Base-by-base conservation (phyloP, 2,797 vertebrate genomes). In the Malacoctenus gilli region DNA sequence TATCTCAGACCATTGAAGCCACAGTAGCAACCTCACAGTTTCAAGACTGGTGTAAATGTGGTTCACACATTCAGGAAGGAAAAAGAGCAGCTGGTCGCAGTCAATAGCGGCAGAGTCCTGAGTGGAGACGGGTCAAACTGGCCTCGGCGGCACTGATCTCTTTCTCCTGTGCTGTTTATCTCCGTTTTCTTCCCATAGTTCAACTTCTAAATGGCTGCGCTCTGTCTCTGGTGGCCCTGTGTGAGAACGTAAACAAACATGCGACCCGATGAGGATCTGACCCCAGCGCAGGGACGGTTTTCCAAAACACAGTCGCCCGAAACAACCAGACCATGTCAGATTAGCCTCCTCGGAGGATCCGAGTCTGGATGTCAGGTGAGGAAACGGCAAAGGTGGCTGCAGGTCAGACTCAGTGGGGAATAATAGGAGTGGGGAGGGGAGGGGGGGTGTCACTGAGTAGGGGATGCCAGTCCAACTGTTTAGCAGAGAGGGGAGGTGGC, bases 171-270 rank as follows among this genome's bases (percentile, higher is more conserved):
- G 38, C 70, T 77, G 62, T 80, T 77, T 75, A 59, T 79, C 28
- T 20, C 41, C 36, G n/a, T 35, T 10, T 13, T 36, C 77, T 78
- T 86, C 82, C 77, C 82, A 87, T 41, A 65, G 47, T 69, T 75
- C 38, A 31, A 59, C 52, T 54, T 68, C 73, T 80, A 73, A 78
- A 79, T 68, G 79, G 42, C 35, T 39, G 13, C 50, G 37, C 57
- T 57, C 48, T 28, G 57, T 80, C 78, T 71, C 69, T 41, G 18
- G 73, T 56, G 76, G 75, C 68, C 58, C 10, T 2, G 46, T 60
- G 77, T 66, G 58, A 62, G 69, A 84, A 79, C 61, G 62, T 82
- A 82, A 83, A 87, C 79, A 82, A 82, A 66, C 79, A 64, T 50
- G 12, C 25, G 46, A 60, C 75, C 53, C 41, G 55, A 74, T 51